Conservation (phyloP, 1,140 invertebrate species). For the Trissolcus basalis region DNA sequence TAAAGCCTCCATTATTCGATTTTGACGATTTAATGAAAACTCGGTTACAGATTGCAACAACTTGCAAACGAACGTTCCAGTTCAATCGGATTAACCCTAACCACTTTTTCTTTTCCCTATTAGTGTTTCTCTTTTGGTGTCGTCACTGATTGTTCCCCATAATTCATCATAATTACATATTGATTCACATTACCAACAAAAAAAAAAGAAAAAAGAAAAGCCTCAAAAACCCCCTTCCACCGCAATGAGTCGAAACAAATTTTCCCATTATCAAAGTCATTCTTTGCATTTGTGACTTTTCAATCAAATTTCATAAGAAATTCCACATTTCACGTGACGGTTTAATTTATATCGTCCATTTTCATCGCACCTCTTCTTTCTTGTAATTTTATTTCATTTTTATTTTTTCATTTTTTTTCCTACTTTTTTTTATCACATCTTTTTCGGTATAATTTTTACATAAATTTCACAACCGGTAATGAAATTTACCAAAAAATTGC, state of each 20-base stretch:
- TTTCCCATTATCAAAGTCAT: background rate
- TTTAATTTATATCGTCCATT: no score
- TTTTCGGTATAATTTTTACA: no score
- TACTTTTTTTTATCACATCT: no score
- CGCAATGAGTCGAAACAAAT: slow-evolving; percentile 12
- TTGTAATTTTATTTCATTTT: no score
- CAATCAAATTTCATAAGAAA: no score
- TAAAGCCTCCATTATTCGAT: slow-evolving; percentile 45
- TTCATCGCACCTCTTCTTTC: no score
- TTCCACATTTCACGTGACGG: no score
- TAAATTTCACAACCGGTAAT: no score
- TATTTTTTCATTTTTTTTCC: no score
- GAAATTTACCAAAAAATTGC: no score
- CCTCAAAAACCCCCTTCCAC: background rate
- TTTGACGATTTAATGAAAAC: slow-evolving; percentile 38
- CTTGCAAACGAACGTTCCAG: slow-evolving; percentile 19
- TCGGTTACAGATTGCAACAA: slow-evolving; percentile 39
- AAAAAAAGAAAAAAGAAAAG: no score
- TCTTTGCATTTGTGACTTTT: no score
- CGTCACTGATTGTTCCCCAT: slow-evolving; percentile 34
- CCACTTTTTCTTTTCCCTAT: slow-evolving; percentile 16
- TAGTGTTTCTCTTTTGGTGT: slow-evolving; percentile 4
- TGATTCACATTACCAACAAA: slow-evolving; percentile 32
- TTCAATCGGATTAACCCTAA: slow-evolving; percentile 31
- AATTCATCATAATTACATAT: slow-evolving; percentile 51